These are phyloP conservation scores for Bubo scandiacus DNA, from an alignment of 2,113 vertebrate species.

Conservation along the genomic window DNA sequence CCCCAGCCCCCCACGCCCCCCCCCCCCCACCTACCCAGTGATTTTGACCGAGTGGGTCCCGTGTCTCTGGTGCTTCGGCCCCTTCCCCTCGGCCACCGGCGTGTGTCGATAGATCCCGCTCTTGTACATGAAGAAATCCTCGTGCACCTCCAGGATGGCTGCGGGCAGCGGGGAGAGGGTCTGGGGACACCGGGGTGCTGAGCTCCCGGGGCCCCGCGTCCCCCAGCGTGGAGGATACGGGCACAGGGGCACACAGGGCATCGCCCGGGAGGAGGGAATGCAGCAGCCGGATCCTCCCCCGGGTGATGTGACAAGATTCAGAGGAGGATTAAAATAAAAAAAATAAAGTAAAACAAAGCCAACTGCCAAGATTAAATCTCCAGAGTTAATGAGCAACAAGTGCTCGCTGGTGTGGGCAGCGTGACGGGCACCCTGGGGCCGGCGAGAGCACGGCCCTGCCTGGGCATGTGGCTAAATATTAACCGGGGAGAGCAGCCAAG, in stretches of 20 bases:
- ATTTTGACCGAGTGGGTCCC: conserved; percentile 95
- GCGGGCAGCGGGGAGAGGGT: background rate
- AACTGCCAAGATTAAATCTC: background rate
- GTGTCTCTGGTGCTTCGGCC: conserved; percentile 80
- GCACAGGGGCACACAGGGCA: accelerated
- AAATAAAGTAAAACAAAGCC: background rate
- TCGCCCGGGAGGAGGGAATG: accelerated
- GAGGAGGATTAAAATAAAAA: background rate
- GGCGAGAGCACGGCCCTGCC: background rate
- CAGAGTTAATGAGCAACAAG: conserved; percentile 28
- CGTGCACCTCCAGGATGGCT: conserved; percentile 97
- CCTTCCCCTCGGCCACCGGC: conserved; percentile 79
- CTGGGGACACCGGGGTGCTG: background rate
- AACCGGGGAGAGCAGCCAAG: background rate
- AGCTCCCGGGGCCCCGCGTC: accelerated
- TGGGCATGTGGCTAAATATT: accelerated
- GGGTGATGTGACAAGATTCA: accelerated
- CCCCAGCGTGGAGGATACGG: accelerated
- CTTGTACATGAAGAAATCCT: conserved; percentile 95
- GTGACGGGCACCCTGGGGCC: background rate
- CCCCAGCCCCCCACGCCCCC: accelerated
- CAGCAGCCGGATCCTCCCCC: background rate
- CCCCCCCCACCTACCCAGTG: conserved; percentile 80
- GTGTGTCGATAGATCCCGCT: conserved; percentile 91
- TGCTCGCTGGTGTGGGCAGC: background rate